Conservation (phyloP, 2,113 vertebrate genomes). For the Hypomesus transpacificus region DNA sequence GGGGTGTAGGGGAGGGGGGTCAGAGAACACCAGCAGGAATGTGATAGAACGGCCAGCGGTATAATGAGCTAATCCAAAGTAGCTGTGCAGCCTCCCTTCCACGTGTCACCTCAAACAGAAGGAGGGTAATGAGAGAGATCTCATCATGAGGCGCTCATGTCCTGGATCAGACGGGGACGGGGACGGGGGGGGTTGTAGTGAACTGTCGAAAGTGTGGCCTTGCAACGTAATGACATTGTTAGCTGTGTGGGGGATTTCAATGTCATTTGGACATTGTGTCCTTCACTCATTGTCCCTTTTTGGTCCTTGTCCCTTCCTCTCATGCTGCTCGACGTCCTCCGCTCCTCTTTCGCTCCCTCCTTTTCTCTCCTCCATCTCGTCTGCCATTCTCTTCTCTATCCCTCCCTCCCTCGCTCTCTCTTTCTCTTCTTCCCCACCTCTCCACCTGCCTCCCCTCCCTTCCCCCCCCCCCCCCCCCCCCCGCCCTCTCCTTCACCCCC, state of each 20-base stretch:
- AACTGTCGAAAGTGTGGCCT: background rate
- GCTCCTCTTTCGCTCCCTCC: background rate
- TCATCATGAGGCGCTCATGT: constrained; percentile 5
- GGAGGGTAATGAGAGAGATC: constrained; percentile 12
- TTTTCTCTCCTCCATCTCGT: background rate
- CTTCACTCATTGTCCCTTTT: no score
- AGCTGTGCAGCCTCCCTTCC: no score
- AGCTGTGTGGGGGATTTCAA: constrained; percentile 6
- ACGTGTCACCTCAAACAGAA: background rate
- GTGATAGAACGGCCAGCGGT: no score
- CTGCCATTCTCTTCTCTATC: background rate
- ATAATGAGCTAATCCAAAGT: no score
- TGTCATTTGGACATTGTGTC: no score
- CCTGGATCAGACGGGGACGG: no score
- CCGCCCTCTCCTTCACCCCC: background rate
- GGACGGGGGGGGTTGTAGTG: background rate
- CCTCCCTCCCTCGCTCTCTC: background rate
- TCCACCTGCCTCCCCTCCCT: background rate
- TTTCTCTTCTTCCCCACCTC: background rate
- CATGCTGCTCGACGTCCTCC: no score
- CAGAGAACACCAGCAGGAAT: no score
- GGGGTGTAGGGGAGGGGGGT: no score
- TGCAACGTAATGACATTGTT: constrained; percentile 23
- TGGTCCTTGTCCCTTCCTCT: no score
- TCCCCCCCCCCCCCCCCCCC: background rate